Base-by-base conservation (phyloP, 2,797 vertebrate species). In the Australoheros facetus region DNA sequence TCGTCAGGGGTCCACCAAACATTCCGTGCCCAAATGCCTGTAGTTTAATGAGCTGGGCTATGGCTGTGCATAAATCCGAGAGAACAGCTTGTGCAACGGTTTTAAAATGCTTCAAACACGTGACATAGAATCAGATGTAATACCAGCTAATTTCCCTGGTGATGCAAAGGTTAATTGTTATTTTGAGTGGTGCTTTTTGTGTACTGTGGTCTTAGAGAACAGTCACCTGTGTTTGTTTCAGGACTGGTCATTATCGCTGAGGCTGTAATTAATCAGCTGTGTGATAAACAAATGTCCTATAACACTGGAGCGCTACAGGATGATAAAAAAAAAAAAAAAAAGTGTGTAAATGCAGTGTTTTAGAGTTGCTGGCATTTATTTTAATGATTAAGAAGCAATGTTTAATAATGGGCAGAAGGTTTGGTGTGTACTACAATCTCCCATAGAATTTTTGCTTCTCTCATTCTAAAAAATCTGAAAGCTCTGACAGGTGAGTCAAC, bases 121-220 rank as follows among this genome's bases (percentile, higher is more conserved):
- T 81, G 39, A 66, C 66, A 55, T 56, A 32, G 28, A 55, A 71
- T 42, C 9, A 42, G 56, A 60, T 75, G 59, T 78, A 2, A 9
- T 13, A 2, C 28, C 16, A 23, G 48, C 51, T 42, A 34, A 73
- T 77, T 81, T 60, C 56, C 26, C 10, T 13, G 73, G 56, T 23
- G 32, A 51, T 48, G 54, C 39, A 60, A 28, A 56, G 32, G 30
- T 77, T 78, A 77, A 78, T 71, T 80, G 74, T 80, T 69, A 30
- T 73, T 19, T 34, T 39, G 42, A 73, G 26, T 32, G 9, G 19
- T 77, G 48, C 62, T 69, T 58, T 28, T 26, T 45, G 37, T 55
- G 19, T 37, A 34, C 17, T 66, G 58, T 58, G 75, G 79, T 66
- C 74, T 69, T 17, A 71, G 34, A 57, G 8, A 62, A 48, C 2